Percentiles rank a stretch among this genome's conserved stretches.
Conservation (phyloP, 1,140 invertebrate species). For the Pseudomyrmex dendroicus region DNA sequence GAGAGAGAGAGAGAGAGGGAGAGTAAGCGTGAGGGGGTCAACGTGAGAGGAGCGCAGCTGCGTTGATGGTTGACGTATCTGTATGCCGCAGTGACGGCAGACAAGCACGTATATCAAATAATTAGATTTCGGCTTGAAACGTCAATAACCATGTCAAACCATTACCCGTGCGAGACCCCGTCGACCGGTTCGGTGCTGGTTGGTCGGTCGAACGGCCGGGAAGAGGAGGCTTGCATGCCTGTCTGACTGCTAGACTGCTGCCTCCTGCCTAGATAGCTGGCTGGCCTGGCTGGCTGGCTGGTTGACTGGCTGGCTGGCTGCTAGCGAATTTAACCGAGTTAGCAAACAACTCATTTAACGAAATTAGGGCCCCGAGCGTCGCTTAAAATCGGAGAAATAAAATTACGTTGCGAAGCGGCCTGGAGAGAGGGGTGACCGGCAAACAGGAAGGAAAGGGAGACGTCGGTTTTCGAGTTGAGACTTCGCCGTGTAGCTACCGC, state of each 20-base stretch:
- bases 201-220: conserved; percentile 62
- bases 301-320: conserved; percentile 62
- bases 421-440: conserved; percentile 48
- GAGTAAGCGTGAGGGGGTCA: conserved; percentile 1
- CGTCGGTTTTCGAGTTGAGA: conserved; percentile 47
- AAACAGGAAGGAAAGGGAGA: conserved; percentile 42
- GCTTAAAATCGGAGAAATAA: conserved; percentile 84
- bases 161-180: conserved; percentile 80
- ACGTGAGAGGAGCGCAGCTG: conserved; percentile 29
- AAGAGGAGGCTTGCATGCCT: conserved; percentile 62
- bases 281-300: conserved; percentile 47
- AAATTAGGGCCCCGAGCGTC: conserved; percentile 83
- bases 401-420: conserved; percentile 78
- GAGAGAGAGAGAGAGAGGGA: conserved; percentile 31
- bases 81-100: conserved; percentile 73
- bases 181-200: conserved; percentile 76
- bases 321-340: conserved; percentile 83
- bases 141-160: conserved; percentile 85
- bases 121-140: conserved; percentile 84
- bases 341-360: conserved; percentile 85
- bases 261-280: conserved; percentile 47
- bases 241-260: conserved; percentile 60
- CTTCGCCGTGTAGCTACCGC: conserved; percentile 5
- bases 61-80: conserved; percentile 74
- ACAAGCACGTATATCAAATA: conserved; percentile 83